phyloP scores from a whole-genome alignment of 2,113 vertebrate genomes.

The Cathartes aura region DNA sequence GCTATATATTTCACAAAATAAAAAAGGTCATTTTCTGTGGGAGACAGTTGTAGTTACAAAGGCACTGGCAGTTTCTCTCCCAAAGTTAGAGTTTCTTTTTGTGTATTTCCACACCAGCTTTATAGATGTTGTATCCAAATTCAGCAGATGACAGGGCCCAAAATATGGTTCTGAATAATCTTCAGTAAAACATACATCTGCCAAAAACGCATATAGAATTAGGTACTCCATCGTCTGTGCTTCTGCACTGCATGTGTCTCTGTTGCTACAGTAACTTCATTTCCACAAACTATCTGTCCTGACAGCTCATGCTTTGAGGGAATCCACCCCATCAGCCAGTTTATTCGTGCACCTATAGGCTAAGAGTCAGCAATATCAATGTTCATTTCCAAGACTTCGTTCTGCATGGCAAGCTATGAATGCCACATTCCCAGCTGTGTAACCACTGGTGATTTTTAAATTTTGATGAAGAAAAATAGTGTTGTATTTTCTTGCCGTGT shows the following conservation, averaged over 20 bases:
- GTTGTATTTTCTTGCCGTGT: background rate
- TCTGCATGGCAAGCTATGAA: background rate
- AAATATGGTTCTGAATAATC: background rate
- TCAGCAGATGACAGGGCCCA: background rate
- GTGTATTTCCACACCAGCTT: background rate
- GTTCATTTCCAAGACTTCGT: background rate
- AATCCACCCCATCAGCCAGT: background rate
- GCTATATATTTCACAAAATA: background rate
- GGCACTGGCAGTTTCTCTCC: background rate
- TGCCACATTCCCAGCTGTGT: background rate
- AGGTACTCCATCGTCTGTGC: background rate
- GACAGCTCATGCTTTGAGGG: background rate
- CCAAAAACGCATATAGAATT: background rate
- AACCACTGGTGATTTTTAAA: background rate
- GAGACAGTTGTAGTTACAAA: background rate
- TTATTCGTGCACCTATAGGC: background rate
- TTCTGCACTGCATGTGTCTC: background rate
- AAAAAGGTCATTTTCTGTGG: background rate
- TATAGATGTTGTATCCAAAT: background rate
- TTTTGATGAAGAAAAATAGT: background rate
- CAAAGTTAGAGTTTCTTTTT: background rate
- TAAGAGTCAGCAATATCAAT: background rate
- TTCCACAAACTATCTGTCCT: background rate
- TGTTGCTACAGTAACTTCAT: background rate
- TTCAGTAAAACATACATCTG: background rate